These are phyloP conservation scores for Probaryconus sp. DNA, from an alignment of 1,140 invertebrate species.

Conservation along the genomic window DNA sequence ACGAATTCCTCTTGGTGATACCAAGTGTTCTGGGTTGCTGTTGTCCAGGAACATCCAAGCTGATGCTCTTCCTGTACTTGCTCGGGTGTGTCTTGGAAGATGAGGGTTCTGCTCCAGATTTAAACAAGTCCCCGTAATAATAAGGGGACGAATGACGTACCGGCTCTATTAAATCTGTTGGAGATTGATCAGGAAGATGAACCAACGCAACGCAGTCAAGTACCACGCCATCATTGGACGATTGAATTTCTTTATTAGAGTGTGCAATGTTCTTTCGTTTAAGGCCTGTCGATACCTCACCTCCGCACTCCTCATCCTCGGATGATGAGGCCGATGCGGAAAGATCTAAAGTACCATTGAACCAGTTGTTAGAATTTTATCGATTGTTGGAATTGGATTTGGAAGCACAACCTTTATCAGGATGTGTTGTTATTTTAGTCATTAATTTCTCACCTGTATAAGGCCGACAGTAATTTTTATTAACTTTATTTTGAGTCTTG, in stretches of 20 bases:
- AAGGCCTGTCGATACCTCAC: constrained; percentile 49
- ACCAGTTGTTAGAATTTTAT: constrained; percentile 2
- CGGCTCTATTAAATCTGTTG: constrained; percentile 74
- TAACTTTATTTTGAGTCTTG: constrained; percentile 79
- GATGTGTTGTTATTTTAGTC: no score
- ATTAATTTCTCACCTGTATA: constrained; percentile 78
- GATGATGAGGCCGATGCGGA: constrained; percentile 73
- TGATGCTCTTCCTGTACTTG: constrained; percentile 81
- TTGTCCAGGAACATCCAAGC: constrained; percentile 83
- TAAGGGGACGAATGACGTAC: constrained; percentile 86
- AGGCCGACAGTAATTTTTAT: constrained; percentile 81
- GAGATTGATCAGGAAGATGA: constrained; percentile 72
- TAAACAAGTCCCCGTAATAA: constrained; percentile 87
- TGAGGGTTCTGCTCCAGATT: constrained; percentile 73
- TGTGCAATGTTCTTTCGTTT: constrained; percentile 63
- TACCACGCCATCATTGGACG: constrained; percentile 54
- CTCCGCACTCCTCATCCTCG: constrained; percentile 68
- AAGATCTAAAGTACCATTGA: constrained; percentile 65
- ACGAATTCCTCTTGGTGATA: constrained; percentile 81
- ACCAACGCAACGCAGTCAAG: constrained; percentile 72
- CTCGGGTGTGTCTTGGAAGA: constrained; percentile 67
- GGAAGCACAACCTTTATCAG: no score
- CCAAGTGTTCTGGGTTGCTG: constrained; percentile 74
- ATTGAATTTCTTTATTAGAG: constrained; percentile 49
- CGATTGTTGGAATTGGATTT: background rate